Conservation (phyloP, 2,888 invertebrate species). For the Osmoderma eremita region DNA sequence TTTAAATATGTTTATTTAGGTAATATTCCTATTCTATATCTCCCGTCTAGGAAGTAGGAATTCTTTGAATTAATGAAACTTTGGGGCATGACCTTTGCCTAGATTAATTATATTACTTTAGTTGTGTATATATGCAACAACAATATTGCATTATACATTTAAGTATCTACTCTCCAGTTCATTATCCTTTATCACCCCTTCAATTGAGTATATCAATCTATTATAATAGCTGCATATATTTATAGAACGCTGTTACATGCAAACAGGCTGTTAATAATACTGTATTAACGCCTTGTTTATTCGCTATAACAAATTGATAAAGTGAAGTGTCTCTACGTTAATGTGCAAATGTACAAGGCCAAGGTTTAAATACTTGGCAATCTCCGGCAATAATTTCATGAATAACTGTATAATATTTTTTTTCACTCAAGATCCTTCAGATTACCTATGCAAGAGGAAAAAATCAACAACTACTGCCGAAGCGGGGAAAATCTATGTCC, state of each 20-base stretch:
- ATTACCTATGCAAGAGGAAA: constrained; percentile 26
- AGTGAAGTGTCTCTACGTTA: no score
- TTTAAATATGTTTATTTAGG: neutral
- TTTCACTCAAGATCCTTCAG: constrained; percentile 13
- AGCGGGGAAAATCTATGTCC: constrained; percentile 72
- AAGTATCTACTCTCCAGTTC: neutral
- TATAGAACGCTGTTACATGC: constrained; percentile 15
- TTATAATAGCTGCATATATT: constrained; percentile 9
- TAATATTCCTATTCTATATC: no score
- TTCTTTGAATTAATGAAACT: no score
- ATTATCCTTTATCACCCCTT: constrained; percentile 4
- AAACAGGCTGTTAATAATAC: constrained; percentile 26
- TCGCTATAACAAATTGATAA: constrained; percentile 13
- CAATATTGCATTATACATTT: no score
- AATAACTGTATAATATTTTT: neutral
- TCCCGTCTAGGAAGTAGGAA: no score
- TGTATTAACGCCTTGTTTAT: constrained; percentile 10
- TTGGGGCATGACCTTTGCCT: no score
- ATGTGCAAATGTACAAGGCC: no score
- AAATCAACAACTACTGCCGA: constrained; percentile 63
- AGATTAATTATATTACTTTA: no score
- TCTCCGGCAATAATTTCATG: no score
- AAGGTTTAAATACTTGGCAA: no score
- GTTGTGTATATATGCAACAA: no score
- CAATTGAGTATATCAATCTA: constrained; percentile 16